Percentiles rank a stretch among this genome's conserved stretches.
phyloP scores from a whole-genome alignment of 2,888 invertebrate genomes.

The Girardia tigrina region DNA sequence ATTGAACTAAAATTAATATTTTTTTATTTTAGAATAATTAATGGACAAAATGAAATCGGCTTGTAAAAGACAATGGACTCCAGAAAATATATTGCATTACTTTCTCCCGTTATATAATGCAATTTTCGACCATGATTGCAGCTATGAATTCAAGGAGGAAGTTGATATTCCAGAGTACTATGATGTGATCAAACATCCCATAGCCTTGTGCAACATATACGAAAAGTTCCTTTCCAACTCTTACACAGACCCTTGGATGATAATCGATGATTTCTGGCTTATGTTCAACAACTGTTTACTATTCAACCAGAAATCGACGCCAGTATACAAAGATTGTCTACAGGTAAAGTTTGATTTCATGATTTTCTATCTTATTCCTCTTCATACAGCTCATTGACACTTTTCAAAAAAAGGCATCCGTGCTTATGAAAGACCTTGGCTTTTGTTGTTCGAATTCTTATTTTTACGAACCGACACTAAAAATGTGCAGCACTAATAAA shows the following conservation, averaged over 20 bases:
- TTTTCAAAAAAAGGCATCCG: not conserved
- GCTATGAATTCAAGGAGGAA: slow-evolving; percentile 48
- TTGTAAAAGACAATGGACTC: not conserved
- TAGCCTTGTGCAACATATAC: slow-evolving; percentile 39
- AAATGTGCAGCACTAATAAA: not conserved
- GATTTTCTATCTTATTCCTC: not conserved
- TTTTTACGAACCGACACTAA: slow-evolving; percentile 14
- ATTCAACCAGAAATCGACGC: not conserved
- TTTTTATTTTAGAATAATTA: no score
- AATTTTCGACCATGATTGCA: not conserved
- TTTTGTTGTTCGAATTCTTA: not conserved
- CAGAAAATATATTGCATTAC: not conserved
- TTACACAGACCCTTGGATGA: not conserved
- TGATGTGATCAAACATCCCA: slow-evolving; percentile 50
- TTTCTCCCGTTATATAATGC: not conserved
- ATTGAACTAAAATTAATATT: no score
- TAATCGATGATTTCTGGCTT: slow-evolving; percentile 2
- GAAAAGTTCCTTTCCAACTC: not conserved
- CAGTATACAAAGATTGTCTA: not conserved
- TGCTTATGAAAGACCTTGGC: not conserved
- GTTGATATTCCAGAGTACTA: slow-evolving; percentile 51
- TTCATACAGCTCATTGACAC: not conserved
- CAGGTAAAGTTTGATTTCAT: not conserved
- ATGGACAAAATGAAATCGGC: no score
- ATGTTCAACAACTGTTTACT: slow-evolving; percentile 10